A percentile compares a stretch with the other conserved stretches of the same genome.
These are phyloP conservation scores for Heliangelus exortis DNA, from an alignment of 2,797 vertebrate species.

Conservation along the genomic window DNA sequence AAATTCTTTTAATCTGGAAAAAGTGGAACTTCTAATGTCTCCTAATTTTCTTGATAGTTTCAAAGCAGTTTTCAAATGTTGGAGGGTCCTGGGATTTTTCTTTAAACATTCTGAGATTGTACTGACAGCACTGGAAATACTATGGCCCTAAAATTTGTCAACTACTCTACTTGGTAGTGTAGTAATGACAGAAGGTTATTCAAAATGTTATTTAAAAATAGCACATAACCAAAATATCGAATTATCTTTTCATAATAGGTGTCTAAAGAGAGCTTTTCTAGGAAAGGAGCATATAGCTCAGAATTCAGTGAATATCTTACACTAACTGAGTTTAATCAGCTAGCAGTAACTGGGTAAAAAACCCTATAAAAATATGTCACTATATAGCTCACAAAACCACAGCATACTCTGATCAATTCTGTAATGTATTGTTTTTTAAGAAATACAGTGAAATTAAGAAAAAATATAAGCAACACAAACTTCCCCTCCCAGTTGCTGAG, in stretches of 20 bases:
- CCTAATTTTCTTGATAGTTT: neutral
- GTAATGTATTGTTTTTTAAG: neutral
- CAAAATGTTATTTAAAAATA: constrained; percentile 6
- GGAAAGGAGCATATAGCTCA: neutral
- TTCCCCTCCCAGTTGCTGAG: neutral
- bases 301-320: neutral
- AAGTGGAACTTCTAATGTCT: neutral
- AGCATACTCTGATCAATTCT: neutral
- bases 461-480: neutral
- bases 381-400: neutral
- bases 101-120: neutral
- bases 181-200: constrained; percentile 5
- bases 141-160: neutral
- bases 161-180: rapidly evolving
- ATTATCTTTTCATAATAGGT: neutral
- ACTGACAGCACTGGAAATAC: neutral
- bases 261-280: neutral
- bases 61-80: neutral
- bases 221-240: neutral
- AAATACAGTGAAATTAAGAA: neutral
- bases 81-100: neutral
- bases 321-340: neutral
- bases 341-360: neutral
- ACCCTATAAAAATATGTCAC: neutral
- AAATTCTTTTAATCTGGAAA: neutral